A percentile compares a stretch with the other conserved stretches of the same genome.
phyloP scores from a whole-genome alignment of 2,113 vertebrate genomes.

The Sphyrna mokarran region DNA sequence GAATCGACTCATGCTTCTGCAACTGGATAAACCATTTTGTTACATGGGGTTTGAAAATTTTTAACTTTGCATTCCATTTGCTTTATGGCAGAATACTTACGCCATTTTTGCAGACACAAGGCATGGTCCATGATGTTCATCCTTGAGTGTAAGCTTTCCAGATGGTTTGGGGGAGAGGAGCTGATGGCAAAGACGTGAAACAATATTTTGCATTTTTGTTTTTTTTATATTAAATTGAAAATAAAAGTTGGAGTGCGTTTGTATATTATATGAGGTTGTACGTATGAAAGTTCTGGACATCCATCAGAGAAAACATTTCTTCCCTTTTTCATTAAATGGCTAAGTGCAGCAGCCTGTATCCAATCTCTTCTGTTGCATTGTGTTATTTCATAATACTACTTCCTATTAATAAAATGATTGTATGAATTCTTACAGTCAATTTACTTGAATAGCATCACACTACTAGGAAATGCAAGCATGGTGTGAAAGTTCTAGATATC shows the following conservation, averaged over 20 bases:
- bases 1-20: too few species aligned
- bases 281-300: not conserved
- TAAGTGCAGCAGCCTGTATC: slow-evolving; percentile 70
- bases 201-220: not conserved
- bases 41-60: too few species aligned
- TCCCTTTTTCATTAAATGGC: slow-evolving; percentile 28
- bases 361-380: slow-evolving; percentile 39
- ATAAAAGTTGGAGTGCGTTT: not conserved
- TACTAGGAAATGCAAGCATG: slow-evolving; percentile 61
- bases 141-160: not conserved
- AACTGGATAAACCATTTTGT: too few species aligned
- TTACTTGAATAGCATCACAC: slow-evolving; percentile 78
- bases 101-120: too few species aligned
- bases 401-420: slow-evolving; percentile 80
- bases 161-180: not conserved
- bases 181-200: not conserved
- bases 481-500: slow-evolving; percentile 65
- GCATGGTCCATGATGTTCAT: not conserved
- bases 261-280: not conserved
- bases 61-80: too few species aligned
- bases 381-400: slow-evolving; percentile 61
- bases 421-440: slow-evolving; percentile 72
- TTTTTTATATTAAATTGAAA: not conserved
- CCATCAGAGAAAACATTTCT: slow-evolving; percentile 21
- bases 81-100: too few species aligned